Percentiles rank a stretch among this genome's conserved stretches.
phyloP scores from a whole-genome alignment of 2,797 vertebrate genomes.

The Parauchenoglanis ngamensis region DNA sequence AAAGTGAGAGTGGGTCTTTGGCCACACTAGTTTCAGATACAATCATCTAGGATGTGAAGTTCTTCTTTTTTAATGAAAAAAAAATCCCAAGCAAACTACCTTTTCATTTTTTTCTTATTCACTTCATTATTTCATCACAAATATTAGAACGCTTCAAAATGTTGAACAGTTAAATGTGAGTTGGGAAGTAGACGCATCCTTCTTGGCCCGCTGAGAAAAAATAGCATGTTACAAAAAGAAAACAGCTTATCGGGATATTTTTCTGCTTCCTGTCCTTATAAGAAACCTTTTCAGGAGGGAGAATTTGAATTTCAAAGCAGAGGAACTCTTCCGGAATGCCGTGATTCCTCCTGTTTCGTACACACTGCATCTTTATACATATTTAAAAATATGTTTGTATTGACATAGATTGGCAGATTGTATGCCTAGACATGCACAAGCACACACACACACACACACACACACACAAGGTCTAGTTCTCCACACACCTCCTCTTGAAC shows the following conservation, averaged over 20 bases:
- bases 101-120: not conserved
- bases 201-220: not conserved
- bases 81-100: not conserved
- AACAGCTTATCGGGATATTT: conserved; percentile 13
- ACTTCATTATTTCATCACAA: not conserved
- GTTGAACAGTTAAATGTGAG: not conserved
- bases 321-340: conserved; percentile 10
- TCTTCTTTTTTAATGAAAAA: not conserved
- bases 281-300: conserved; percentile 11
- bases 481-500: conserved; percentile 27
- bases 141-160: not conserved
- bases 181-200: not conserved
- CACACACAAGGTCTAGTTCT: not conserved
- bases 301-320: conserved; percentile 34
- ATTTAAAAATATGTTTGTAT: conserved; percentile 26
- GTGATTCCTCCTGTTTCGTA: conserved; percentile 1
- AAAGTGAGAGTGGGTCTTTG: not conserved
- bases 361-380: conserved; percentile 24
- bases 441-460: not conserved
- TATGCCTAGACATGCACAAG: conserved; percentile 8
- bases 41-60: not conserved
- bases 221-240: not conserved
- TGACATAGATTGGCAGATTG: conserved; percentile 19
- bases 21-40: not conserved
- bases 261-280: not conserved